Evolutionary conservation across 2,797 vertebrate species (phyloP).

Genomic region (Liparis tanakae): DNA sequence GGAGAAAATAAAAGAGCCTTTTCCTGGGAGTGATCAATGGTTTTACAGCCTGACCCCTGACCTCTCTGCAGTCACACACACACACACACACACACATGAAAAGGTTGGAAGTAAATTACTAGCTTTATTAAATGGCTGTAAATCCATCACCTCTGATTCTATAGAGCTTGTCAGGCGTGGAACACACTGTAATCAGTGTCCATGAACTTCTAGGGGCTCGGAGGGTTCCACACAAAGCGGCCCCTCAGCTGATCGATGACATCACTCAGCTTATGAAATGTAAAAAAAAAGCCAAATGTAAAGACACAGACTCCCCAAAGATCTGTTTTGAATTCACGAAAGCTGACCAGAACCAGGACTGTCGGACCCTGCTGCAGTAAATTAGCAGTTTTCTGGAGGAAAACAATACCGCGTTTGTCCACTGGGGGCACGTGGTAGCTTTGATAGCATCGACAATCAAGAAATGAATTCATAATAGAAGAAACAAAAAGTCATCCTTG

Average conservation of each 20-base stretch:
- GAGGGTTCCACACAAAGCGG: conserved; percentile 59
- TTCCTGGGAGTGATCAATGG: conserved; percentile 36
- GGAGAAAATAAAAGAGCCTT: conserved; percentile 15
- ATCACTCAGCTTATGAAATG: conserved; percentile 55
- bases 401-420: background rate
- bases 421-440: background rate
- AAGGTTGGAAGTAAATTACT: background rate
- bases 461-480: background rate
- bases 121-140: background rate
- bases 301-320: conserved; percentile 8
- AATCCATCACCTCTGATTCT: background rate
- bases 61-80: conserved; percentile 19
- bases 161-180: background rate
- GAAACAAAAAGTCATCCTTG: background rate
- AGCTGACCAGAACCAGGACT: conserved; percentile 3
- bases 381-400: background rate
- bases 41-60: conserved; percentile 41
- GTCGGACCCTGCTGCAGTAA: background rate
- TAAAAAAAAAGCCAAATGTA: conserved; percentile 45
- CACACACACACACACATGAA: background rate
- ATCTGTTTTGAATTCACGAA: conserved; percentile 46
- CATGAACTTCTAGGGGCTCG: conserved; percentile 1
- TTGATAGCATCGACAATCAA: background rate
- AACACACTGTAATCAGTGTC: background rate
- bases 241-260: conserved; percentile 34